phyloP scores from a whole-genome alignment of 2,888 invertebrate species.

The Brachylomia viminalis region DNA sequence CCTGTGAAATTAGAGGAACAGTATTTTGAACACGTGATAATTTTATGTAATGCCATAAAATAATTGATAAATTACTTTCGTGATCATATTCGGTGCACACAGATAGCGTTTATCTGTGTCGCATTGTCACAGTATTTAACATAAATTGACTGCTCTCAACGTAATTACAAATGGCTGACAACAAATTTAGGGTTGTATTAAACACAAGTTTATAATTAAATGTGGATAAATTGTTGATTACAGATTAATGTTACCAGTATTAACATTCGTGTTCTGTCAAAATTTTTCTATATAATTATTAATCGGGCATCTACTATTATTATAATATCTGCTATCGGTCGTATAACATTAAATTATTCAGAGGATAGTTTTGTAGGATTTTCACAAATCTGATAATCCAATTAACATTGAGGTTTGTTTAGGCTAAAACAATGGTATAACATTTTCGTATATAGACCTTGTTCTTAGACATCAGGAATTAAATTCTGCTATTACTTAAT shows the following conservation, averaged over 20 bases:
- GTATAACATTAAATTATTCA: constrained; percentile 1
- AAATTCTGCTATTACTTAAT: not conserved
- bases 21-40: not conserved
- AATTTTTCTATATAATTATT: constrained; percentile 13
- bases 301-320: not conserved
- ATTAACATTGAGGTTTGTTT: constrained; percentile 24
- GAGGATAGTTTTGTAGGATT: constrained; percentile 3
- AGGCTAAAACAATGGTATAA: constrained; percentile 6
- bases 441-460: not conserved
- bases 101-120: constrained; percentile 26
- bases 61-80: not conserved
- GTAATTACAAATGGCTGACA: constrained; percentile 41
- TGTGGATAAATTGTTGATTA: constrained; percentile 33
- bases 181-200: constrained; percentile 32
- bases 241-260: not conserved
- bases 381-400: constrained; percentile 6
- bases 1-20: too few relatives aligned
- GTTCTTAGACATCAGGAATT: not conserved
- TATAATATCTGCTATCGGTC: not conserved
- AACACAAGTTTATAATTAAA: constrained; percentile 41
- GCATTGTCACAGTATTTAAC: constrained; percentile 28
- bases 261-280: not conserved
- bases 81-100: constrained; percentile 14
- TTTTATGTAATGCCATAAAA: not conserved
- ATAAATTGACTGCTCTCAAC: constrained; percentile 12